A percentile compares a stretch with the other conserved stretches of the same genome.
Conservation (phyloP, 2,113 vertebrate genomes). For the Hassar affinis region DNA sequence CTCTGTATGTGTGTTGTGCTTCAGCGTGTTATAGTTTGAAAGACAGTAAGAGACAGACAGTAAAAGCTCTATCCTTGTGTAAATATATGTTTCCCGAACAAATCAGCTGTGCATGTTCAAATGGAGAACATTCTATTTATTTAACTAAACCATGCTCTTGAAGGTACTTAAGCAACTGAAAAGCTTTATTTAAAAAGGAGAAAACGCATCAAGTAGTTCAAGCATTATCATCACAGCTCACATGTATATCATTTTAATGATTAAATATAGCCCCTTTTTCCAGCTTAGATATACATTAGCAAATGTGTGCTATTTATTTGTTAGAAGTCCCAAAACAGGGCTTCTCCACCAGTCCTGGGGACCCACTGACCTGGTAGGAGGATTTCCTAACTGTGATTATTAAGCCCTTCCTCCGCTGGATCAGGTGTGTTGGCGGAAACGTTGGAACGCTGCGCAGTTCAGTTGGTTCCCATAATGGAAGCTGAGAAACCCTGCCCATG, state of each 20-base stretch:
- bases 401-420: not conserved
- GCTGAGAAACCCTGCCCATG: conserved; percentile 30
- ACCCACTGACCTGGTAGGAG: not conserved
- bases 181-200: conserved; percentile 83
- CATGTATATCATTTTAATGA: conserved; percentile 73
- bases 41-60: conserved; percentile 64
- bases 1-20: conserved; percentile 31
- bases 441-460: not conserved
- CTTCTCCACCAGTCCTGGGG: not conserved
- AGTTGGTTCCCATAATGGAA: conserved; percentile 10
- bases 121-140: conserved; percentile 84
- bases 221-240: conserved; percentile 66
- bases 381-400: not conserved
- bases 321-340: conserved; percentile 61
- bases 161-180: conserved; percentile 78
- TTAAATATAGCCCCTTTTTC: conserved; percentile 71
- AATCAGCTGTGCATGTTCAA: conserved; percentile 83
- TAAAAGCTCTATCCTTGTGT: conserved; percentile 66
- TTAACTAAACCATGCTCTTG: conserved; percentile 81
- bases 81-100: conserved; percentile 75
- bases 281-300: conserved; percentile 77
- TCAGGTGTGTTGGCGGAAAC: not conserved
- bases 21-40: conserved; percentile 49
- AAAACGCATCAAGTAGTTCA: conserved; percentile 67
- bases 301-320: conserved; percentile 78